Evolutionary conservation across 2,888 invertebrate species (phyloP).

Genomic region (Agrotis exclamationis): DNA sequence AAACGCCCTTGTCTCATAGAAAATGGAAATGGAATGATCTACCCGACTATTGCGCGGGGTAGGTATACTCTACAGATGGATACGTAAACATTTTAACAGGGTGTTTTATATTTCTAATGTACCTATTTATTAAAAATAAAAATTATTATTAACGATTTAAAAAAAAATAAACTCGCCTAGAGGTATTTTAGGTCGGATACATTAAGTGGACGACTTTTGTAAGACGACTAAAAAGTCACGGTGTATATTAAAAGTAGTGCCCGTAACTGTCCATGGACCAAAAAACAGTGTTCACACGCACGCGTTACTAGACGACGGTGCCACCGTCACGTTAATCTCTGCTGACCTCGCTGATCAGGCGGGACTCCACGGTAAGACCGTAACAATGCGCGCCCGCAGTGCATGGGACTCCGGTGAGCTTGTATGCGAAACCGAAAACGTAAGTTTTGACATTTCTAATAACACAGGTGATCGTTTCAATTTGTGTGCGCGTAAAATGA

Average conservation of each 20-base stretch:
- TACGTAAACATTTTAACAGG: no score
- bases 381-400: slow-evolving; percentile 7
- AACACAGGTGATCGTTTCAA: neutral
- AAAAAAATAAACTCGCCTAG: no score
- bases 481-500: neutral
- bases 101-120: no score
- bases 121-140: no score
- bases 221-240: no score
- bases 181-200: no score
- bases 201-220: no score
- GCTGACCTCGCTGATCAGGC: neutral
- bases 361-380: slow-evolving; percentile 9
- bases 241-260: slow-evolving; percentile 2
- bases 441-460: neutral
- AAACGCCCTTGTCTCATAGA: no score
- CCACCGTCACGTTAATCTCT: slow-evolving; percentile 3
- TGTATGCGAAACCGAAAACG: neutral
- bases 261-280: neutral
- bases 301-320: slow-evolving; percentile 2
- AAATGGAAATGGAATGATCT: no score
- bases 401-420: slow-evolving; percentile 2
- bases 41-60: no score
- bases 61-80: no score
- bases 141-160: no score
- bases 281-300: neutral